Evolutionary conservation across 2,797 vertebrate species (phyloP).

Genomic region (Dendrocincla fuliginosa): DNA sequence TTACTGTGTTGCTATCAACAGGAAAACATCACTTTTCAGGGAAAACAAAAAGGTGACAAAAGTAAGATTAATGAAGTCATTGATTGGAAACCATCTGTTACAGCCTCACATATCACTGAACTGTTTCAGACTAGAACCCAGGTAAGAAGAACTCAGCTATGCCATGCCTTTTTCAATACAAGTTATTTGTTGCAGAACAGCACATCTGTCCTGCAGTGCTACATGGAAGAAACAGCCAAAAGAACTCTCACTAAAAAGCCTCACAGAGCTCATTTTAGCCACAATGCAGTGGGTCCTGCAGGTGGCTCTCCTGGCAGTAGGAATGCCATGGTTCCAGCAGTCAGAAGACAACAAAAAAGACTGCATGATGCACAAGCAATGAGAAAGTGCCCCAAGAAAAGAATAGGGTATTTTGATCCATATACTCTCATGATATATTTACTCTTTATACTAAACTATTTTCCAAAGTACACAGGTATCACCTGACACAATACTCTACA

Average conservation of each 20-base stretch:
- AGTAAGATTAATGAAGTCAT: not conserved
- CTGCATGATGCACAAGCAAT: not conserved
- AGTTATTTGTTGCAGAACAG: not conserved
- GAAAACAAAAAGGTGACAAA: not conserved
- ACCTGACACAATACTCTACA: not conserved
- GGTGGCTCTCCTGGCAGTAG: not conserved
- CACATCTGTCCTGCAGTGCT: not conserved
- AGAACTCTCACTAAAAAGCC: not conserved
- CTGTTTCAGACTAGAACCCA: not conserved
- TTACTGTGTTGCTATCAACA: not conserved
- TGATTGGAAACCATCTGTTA: not conserved
- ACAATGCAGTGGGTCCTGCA: not conserved
- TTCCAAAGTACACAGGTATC: not conserved
- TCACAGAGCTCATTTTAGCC: not conserved
- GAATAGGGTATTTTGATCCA: not conserved
- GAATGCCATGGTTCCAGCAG: not conserved
- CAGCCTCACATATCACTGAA: not conserved
- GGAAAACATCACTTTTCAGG: not conserved
- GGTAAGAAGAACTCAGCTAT: not conserved
- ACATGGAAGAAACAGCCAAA: fast-evolving
- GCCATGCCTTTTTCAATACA: not conserved
- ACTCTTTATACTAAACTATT: not conserved
- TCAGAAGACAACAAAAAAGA: not conserved
- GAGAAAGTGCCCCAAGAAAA: not conserved
- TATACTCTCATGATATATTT: not conserved